Percentiles rank a stretch among this genome's conserved stretches.
phyloP scores from a whole-genome alignment of 2,797 vertebrate species.

The Mormyrops boulengeri region DNA sequence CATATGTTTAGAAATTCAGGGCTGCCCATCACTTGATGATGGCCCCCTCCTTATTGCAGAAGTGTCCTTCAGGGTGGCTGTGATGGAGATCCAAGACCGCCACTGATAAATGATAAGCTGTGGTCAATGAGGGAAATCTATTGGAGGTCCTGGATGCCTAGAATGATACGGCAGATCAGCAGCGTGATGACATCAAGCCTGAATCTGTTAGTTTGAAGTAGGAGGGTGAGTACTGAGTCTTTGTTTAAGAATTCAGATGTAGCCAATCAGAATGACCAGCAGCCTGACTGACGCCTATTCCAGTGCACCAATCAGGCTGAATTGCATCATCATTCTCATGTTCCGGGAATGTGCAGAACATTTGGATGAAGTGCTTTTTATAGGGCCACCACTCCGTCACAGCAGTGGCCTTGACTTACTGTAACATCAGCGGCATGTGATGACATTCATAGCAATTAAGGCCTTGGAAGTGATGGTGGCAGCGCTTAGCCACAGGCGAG shows the following conservation, averaged over 20 bases:
- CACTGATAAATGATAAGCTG: conserved; percentile 32
- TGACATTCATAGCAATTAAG: conserved; percentile 8
- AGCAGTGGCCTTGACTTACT: neutral
- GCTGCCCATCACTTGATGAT: conserved; percentile 49
- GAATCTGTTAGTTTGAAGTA: neutral
- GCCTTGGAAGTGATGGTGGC: conserved; percentile 12
- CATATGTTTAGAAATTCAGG: conserved; percentile 51
- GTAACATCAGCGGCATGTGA: neutral
- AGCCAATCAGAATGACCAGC: neutral
- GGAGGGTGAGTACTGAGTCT: neutral
- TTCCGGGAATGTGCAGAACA: neutral
- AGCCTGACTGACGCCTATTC: neutral
- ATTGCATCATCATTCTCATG: neutral
- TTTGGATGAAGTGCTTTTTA: neutral
- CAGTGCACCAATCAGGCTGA: neutral
- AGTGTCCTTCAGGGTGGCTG: conserved; percentile 50
- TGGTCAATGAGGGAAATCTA: conserved; percentile 26
- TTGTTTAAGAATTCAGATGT: neutral
- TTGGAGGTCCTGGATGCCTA: conserved; percentile 5
- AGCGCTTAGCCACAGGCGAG: neutral
- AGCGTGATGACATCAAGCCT: neutral
- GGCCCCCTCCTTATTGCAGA: conserved; percentile 53
- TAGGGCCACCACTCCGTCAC: neutral
- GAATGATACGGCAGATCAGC: neutral
- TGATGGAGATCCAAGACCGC: conserved; percentile 47